Evolutionary conservation across 2,888 invertebrate genomes (phyloP).

Genomic region (Adela reaumurella): DNA sequence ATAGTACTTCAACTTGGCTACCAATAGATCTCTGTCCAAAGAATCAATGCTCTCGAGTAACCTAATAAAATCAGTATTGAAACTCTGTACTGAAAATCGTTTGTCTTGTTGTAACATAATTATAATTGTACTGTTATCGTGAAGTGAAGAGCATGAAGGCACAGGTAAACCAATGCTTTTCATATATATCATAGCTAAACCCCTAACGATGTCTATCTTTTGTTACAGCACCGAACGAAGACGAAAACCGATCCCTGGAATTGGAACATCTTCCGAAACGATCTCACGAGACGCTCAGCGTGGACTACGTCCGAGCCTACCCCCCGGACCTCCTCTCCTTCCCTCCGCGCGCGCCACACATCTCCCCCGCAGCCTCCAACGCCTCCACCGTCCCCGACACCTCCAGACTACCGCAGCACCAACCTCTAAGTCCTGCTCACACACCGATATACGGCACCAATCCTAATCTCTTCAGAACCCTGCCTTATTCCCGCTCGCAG

Average conservation of each 20-base stretch:
- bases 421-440: slow-evolving; percentile 63
- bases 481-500: slow-evolving; percentile 75
- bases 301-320: slow-evolving; percentile 60
- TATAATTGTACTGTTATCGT: too few species aligned
- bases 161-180: too few species aligned
- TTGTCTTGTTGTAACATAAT: too few species aligned
- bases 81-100: too few species aligned
- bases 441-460: slow-evolving; percentile 66
- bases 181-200: too few species aligned
- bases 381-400: slow-evolving; percentile 77
- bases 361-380: slow-evolving; percentile 77
- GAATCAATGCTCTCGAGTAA: too few species aligned
- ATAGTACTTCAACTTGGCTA: too few species aligned
- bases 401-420: slow-evolving; percentile 59
- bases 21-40: too few species aligned
- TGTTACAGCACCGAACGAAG: slow-evolving; percentile 60
- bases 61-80: too few species aligned
- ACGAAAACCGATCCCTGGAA: slow-evolving; percentile 66
- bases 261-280: slow-evolving; percentile 59
- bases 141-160: too few species aligned
- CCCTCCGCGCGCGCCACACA: slow-evolving; percentile 65
- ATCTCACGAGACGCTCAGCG: slow-evolving; percentile 52
- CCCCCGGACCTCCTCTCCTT: slow-evolving; percentile 82
- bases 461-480: slow-evolving; percentile 68
- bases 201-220: slow-evolving; percentile 11